Conservation (phyloP, 92 coral and sea anemone genomes). For the Siderastrea radians region DNA sequence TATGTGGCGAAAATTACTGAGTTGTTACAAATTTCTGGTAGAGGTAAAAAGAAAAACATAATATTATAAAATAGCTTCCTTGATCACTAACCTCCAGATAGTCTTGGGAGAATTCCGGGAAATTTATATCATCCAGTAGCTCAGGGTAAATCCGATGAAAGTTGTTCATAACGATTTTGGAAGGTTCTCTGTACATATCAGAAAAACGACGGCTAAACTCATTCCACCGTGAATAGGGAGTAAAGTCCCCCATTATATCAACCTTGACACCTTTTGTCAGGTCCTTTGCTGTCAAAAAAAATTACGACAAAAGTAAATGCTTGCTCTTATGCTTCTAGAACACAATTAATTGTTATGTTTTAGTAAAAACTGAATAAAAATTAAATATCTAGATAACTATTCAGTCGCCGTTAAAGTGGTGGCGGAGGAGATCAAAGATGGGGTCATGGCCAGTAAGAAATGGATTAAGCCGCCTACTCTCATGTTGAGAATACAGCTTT, state of each 20-base stretch:
- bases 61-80: neutral
- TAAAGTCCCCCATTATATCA: slow-evolving; percentile 62
- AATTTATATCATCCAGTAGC: slow-evolving; percentile 49
- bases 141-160: slow-evolving; percentile 75
- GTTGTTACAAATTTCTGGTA: no score
- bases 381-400: no score
- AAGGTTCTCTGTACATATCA: slow-evolving; percentile 68
- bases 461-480: no score
- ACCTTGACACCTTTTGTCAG: slow-evolving; percentile 78
- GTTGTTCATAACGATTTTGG: slow-evolving; percentile 68
- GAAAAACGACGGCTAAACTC: slow-evolving; percentile 65
- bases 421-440: no score
- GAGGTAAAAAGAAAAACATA: neutral
- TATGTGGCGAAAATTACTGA: no score
- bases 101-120: slow-evolving; percentile 66
- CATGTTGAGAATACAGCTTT: slow-evolving; percentile 69
- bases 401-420: no score
- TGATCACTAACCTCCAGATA: slow-evolving; percentile 65
- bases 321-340: slow-evolving; percentile 17
- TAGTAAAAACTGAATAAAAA: no score
- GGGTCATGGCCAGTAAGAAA: no score
- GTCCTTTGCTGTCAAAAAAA: slow-evolving; percentile 31
- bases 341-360: no score
- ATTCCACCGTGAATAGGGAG: slow-evolving; percentile 83
- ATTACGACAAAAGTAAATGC: no score